Percentiles rank a stretch among this genome's conserved stretches.
These are phyloP conservation scores for Ochropacha duplaris DNA, from an alignment of 2,888 invertebrate genomes.

Conservation along the genomic window DNA sequence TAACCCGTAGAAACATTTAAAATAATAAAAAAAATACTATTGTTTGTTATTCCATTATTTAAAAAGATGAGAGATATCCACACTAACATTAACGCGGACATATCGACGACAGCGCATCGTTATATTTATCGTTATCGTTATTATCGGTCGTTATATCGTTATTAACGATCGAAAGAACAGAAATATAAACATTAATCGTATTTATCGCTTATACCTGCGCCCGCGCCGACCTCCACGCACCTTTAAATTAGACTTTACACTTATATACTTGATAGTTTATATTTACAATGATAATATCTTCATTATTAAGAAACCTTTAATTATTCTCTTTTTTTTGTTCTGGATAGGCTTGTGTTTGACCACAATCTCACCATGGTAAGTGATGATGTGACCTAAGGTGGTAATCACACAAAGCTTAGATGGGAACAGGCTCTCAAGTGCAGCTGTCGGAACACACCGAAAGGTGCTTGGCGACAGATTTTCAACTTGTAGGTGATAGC, in stretches of 20 bases:
- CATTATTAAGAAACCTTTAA: neutral
- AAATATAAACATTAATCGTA: slow-evolving; percentile 73
- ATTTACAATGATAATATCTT: neutral
- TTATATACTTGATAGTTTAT: slow-evolving; percentile 13
- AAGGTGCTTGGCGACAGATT: no score
- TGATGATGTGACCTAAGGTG: no score
- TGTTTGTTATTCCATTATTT: no score
- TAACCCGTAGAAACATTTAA: no score
- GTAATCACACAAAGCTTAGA: no score
- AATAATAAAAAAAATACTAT: no score
- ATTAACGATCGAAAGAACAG: slow-evolving; percentile 74
- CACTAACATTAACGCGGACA: slow-evolving; percentile 25
- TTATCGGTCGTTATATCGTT: slow-evolving; percentile 76
- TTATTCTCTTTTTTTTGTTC: no score
- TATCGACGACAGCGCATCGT: slow-evolving; percentile 59
- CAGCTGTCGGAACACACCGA: no score
- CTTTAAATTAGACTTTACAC: slow-evolving; percentile 32
- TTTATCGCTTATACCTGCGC: slow-evolving; percentile 59
- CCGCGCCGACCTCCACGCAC: slow-evolving; percentile 19
- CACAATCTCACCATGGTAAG: no score
- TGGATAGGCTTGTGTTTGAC: no score
- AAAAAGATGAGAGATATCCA: slow-evolving; percentile 23
- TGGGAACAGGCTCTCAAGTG: no score
- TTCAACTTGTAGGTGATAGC: no score
- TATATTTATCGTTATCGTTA: slow-evolving; percentile 79